Evolutionary conservation across 2,797 vertebrate species (phyloP), one percentile per base, ranked within the genome.

Genomic region (Epinephelus awoara): DNA sequence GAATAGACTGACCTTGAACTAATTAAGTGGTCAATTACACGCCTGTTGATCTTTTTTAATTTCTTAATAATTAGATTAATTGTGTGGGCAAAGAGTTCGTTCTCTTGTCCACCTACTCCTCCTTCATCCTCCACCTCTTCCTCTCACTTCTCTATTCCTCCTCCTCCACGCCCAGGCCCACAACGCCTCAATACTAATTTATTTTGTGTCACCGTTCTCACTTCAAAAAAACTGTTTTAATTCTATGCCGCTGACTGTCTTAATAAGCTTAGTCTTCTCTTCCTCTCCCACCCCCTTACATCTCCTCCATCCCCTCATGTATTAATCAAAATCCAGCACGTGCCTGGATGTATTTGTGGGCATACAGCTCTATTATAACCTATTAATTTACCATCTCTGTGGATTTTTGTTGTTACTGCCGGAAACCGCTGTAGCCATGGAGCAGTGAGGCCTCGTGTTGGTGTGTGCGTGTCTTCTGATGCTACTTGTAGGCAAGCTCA

Each of bases 21-120:
- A 95, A 94, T 93, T 94, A 93, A 85, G 66, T 80, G 91, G 92
- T 94, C 91, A 95, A 95, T 95, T 96, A 94, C 93, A 96, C 93
- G 94, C 92, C 94, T 94, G 92, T 95, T 94, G 92, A 94, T 88
- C 87, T 72, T 83, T 93, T 91, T 90, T 94, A 95, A 95, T 94
- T 91, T 92, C 83, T 89, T 89, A 91, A 92, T 94, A 92, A 95
- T 93, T 94, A 67, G 75, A 94, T 94, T 91, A 94, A 93, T 89
- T 91, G 89, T 85, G 85, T 89, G 87, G 87, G 80, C 85, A 91
- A 83, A 80, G 75, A 91, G 80, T 87, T 91, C 85, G 23, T 89
- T 90, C 63, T 87, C 91, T 89, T 93, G 93, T 93, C 92, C 92
- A 92, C 90, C 91, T 93, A 89, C 83, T 88, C 87, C 88, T 83